These are phyloP conservation scores for Platycercus adscitus DNA, from an alignment of 2,113 vertebrate species.

Conservation along the genomic window DNA sequence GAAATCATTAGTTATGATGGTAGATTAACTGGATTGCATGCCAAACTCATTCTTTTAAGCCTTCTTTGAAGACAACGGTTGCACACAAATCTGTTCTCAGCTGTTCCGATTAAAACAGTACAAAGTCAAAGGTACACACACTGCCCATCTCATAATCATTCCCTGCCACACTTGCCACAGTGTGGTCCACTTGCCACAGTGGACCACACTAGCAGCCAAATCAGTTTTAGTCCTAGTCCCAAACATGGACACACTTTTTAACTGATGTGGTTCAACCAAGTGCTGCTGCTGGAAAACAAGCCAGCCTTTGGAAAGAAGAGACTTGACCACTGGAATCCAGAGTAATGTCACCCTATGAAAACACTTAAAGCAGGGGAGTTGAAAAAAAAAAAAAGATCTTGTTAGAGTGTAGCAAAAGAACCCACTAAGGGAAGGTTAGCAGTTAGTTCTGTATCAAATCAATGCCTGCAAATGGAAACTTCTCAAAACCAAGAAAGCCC, in stretches of 20 bases:
- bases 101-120: background rate
- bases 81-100: background rate
- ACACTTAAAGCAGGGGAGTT: background rate
- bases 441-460: background rate
- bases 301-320: background rate
- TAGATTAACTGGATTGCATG: conserved; percentile 32
- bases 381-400: background rate
- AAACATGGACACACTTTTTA: background rate
- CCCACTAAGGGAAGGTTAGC: background rate
- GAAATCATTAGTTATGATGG: conserved; percentile 41
- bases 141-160: background rate
- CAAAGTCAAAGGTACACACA: background rate
- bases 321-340: background rate
- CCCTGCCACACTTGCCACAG: background rate
- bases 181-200: background rate
- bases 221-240: background rate
- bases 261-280: background rate
- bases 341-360: background rate
- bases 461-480: background rate
- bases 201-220: background rate
- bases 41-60: background rate
- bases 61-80: background rate
- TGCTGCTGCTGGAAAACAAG: background rate
- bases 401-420: background rate
- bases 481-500: background rate